A percentile compares a stretch with the other conserved stretches of the same genome.
Evolutionary conservation across 2,888 invertebrate genomes (phyloP).

Genomic region (Heliothis peltigera): DNA sequence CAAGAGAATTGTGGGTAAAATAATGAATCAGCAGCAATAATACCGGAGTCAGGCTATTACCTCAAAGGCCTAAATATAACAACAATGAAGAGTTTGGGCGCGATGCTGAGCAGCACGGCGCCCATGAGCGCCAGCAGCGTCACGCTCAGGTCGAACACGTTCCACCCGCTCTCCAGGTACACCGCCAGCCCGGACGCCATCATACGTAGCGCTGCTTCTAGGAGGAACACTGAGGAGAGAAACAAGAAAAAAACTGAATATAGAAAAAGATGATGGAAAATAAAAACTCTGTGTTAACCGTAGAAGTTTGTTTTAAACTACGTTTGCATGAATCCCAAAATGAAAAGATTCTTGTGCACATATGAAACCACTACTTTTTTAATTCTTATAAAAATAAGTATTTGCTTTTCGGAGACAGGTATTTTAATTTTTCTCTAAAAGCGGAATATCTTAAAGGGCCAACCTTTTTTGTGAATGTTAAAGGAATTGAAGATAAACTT

Average conservation of each 20-base stretch:
- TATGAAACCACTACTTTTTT: too few species aligned
- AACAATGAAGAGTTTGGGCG: conserved; percentile 92
- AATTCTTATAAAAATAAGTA: too few species aligned
- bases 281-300: too few species aligned
- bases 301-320: too few species aligned
- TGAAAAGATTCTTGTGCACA: neutral
- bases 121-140: conserved; percentile 92
- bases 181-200: conserved; percentile 92
- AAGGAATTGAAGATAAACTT: too few species aligned
- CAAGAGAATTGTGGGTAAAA: neutral
- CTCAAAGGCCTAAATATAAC: conserved; percentile 93
- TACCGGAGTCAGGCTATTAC: conserved; percentile 61
- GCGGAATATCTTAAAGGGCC: too few species aligned
- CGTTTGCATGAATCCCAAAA: too few species aligned
- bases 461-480: too few species aligned
- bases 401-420: too few species aligned
- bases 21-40: too few species aligned
- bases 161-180: conserved; percentile 96
- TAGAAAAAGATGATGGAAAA: neutral
- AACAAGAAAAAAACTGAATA: conserved; percentile 32
- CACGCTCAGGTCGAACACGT: conserved; percentile 93
- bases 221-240: conserved; percentile 91
- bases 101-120: conserved; percentile 91
- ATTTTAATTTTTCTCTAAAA: too few species aligned
- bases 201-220: conserved; percentile 93